Percentiles rank a stretch among this genome's conserved stretches.
Evolutionary conservation across 1,140 invertebrate species (phyloP).

Genomic region (Centruroides vittatus): DNA sequence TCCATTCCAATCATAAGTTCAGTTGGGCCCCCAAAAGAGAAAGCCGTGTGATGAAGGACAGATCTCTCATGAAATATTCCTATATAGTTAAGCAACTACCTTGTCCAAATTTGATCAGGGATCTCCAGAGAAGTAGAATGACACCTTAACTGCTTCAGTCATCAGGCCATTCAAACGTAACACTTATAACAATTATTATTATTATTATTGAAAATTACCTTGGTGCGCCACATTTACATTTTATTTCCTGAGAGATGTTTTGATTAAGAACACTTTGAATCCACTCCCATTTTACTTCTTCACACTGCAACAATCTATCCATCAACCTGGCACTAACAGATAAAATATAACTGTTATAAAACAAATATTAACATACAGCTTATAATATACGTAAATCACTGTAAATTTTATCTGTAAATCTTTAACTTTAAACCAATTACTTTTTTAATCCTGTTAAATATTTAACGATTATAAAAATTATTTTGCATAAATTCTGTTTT

Average conservation of each 20-base stretch:
- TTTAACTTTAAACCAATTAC: too few relatives aligned
- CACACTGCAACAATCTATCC: constrained; percentile 6
- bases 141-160: neutral
- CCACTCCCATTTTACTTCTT: constrained; percentile 11
- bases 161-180: neutral
- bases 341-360: neutral
- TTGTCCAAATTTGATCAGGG: too few relatives aligned
- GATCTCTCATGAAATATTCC: too few relatives aligned
- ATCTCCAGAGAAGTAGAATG: too few relatives aligned
- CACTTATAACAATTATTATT: neutral
- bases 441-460: too few relatives aligned
- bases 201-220: constrained; percentile 15
- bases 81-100: too few relatives aligned
- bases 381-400: too few relatives aligned
- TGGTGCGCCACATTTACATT: constrained; percentile 13
- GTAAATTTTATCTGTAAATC: too few relatives aligned
- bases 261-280: constrained; percentile 4
- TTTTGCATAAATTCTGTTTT: too few relatives aligned
- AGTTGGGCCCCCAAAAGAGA: too few relatives aligned
- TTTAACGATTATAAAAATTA: too few relatives aligned
- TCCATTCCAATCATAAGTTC: too few relatives aligned
- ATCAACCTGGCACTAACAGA: constrained; percentile 6
- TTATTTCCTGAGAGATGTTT: neutral
- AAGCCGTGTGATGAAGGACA: neutral
- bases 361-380: neutral